phyloP scores from a whole-genome alignment of 2,888 invertebrate species.

The Julus scandinavius region DNA sequence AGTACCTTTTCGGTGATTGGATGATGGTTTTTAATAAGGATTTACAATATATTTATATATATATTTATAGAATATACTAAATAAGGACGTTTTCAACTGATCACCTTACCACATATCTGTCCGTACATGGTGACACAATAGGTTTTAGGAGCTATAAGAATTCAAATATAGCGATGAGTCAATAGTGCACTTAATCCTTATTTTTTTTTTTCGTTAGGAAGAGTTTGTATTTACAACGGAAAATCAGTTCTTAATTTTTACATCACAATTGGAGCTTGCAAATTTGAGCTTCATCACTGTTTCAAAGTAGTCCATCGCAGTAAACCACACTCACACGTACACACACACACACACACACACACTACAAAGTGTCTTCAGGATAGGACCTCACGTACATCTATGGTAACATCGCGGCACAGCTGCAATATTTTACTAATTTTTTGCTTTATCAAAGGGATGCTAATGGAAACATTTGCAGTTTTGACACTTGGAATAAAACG shows the following conservation, averaged over 20 bases:
- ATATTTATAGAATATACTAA: slow-evolving; percentile 42
- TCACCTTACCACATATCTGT: slow-evolving; percentile 53
- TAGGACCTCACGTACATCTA: slow-evolving; percentile 43
- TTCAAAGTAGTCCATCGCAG: slow-evolving; percentile 13
- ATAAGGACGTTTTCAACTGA: slow-evolving; percentile 54
- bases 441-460: neutral
- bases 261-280: slow-evolving; percentile 50
- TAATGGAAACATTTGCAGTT: neutral
- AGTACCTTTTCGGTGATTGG: slow-evolving; percentile 44
- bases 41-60: slow-evolving; percentile 48
- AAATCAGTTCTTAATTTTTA: slow-evolving; percentile 46
- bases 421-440: slow-evolving; percentile 25
- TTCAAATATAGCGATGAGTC: slow-evolving; percentile 40
- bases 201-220: slow-evolving; percentile 41
- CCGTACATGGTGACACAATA: slow-evolving; percentile 46
- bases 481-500: neutral
- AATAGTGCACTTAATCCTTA: slow-evolving; percentile 52
- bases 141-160: slow-evolving; percentile 49
- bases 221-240: slow-evolving; percentile 47
- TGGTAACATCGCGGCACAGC: slow-evolving; percentile 32
- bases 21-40: slow-evolving; percentile 48
- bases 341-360: slow-evolving; percentile 16
- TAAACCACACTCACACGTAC: neutral
- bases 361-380: slow-evolving; percentile 35
- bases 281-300: slow-evolving; percentile 44